A percentile compares a stretch with the other conserved stretches of the same genome.
phyloP scores from a whole-genome alignment of 1,140 invertebrate genomes.

The Zaprionus vittiger region DNA sequence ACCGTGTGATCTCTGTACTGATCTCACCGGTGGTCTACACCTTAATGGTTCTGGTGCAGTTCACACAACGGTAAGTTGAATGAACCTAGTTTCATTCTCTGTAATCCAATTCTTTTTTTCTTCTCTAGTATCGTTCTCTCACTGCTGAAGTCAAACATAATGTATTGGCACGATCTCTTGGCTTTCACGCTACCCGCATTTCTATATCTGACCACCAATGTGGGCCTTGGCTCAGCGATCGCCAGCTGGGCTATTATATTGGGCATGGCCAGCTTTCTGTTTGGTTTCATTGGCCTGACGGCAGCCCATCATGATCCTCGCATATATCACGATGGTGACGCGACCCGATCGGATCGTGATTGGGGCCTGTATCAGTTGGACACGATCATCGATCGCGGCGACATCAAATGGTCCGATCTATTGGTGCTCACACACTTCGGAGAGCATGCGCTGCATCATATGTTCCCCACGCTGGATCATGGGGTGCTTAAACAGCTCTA shows the following conservation, averaged over 20 bases:
- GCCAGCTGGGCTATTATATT: slow-evolving; percentile 87
- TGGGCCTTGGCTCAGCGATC: slow-evolving; percentile 63
- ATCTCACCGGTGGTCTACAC: slow-evolving; percentile 85
- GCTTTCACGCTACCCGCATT: slow-evolving; percentile 85
- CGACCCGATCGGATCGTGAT: slow-evolving; percentile 86
- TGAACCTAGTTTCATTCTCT: neutral
- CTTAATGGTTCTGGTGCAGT: slow-evolving; percentile 81
- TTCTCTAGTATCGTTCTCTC: slow-evolving; percentile 51
- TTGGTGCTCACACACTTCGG: slow-evolving; percentile 90
- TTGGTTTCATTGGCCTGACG: slow-evolving; percentile 88
- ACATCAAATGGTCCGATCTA: slow-evolving; percentile 88
- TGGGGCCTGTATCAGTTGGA: slow-evolving; percentile 93
- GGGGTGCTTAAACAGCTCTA: slow-evolving; percentile 87
- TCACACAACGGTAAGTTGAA: slow-evolving; percentile 85
- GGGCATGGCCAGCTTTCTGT: slow-evolving; percentile 86
- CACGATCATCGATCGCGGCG: slow-evolving; percentile 89
- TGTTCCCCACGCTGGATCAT: slow-evolving; percentile 93
- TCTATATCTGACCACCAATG: slow-evolving; percentile 84
- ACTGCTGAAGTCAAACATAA: slow-evolving; percentile 43
- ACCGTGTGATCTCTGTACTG: slow-evolving; percentile 84
- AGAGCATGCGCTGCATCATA: slow-evolving; percentile 91
- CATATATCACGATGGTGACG: slow-evolving; percentile 93
- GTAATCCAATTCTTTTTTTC: neutral
- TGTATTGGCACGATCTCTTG: slow-evolving; percentile 84
- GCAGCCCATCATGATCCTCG: slow-evolving; percentile 93